Conservation (phyloP, 2,797 vertebrate species). For the Takifugu rubripes region DNA sequence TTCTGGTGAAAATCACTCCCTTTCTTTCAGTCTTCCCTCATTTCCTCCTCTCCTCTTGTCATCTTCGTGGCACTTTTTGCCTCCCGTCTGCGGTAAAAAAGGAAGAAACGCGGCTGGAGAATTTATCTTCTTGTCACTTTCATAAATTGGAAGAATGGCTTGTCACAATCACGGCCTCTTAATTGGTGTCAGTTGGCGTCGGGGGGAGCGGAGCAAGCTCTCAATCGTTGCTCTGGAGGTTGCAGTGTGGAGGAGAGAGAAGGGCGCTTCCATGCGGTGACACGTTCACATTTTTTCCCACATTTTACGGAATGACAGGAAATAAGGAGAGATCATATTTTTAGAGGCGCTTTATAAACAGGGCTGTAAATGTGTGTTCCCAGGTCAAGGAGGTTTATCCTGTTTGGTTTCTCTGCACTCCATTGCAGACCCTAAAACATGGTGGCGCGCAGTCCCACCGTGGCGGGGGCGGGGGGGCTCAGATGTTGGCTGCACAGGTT, state of each 20-base stretch:
- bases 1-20: background rate
- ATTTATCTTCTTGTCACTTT: slow-evolving; percentile 34
- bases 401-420: too few relatives aligned
- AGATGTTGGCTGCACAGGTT: too few relatives aligned
- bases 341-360: too few relatives aligned
- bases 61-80: slow-evolving; percentile 15
- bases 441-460: too few relatives aligned
- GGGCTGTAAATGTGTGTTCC: too few relatives aligned
- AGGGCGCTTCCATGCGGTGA: background rate
- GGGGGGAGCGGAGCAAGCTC: slow-evolving; percentile 23
- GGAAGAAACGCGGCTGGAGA: slow-evolving; percentile 12
- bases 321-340: too few relatives aligned
- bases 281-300: slow-evolving; percentile 9
- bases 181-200: slow-evolving; percentile 55
- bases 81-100: slow-evolving; percentile 30
- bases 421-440: too few relatives aligned
- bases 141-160: slow-evolving; percentile 45
- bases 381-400: too few relatives aligned
- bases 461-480: too few relatives aligned
- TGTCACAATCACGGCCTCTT: slow-evolving; percentile 46
- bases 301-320: background rate
- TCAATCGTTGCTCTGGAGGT: slow-evolving; percentile 3
- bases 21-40: background rate
- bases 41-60: background rate
- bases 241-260: background rate